Evolutionary conservation across 2,888 invertebrate species (phyloP), one percentile per base, ranked within the genome.

Genomic region (Eueremaeus valkanovi): DNA sequence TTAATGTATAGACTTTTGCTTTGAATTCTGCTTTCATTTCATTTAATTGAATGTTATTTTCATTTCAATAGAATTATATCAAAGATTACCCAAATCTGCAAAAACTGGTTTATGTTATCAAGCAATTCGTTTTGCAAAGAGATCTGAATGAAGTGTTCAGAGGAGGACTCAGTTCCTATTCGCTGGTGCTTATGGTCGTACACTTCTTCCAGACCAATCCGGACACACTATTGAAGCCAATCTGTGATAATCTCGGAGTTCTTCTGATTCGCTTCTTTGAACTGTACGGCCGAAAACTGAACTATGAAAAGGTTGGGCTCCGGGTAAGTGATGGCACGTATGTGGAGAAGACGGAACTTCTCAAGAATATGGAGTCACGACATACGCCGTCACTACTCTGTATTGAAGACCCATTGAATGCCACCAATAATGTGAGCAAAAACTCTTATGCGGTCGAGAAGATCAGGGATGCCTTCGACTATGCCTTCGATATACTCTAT

Each of bases 111-210:
- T 90, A 98, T 86, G 95, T 99, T 78, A 87, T 99, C 81, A 99
- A 99, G 87, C 98, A 99, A 87, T 99, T 97, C 87, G 89, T 99
- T 79, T 88, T 96, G 80, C 95, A 98, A 86, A 89, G 98, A 82
- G 95, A 97, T 87, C 89, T 99, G 82, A 99, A 99, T 86, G 98
- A 99, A 88, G 98, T 99, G 82, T 99, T 97, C 87, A 97, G 96
- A 79, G 97, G 99, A 79, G 99, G 99, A 84, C 96, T 99, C 85
- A 95, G 96, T 80, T 98, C 97, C 77, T 99, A 99, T 87, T 94
- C 96, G 83, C 89, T 99, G 81, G 97, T 98, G 84, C 89, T 99
- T 80, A 94, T 99, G 92, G 93, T 95, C 84, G 93, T 98, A 85
- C 95, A 95, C 87, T 99, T 98, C 86, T 88, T 99, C 79, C 90